Conservation (phyloP, 2,797 vertebrate genomes). For the Brotula barbata region DNA sequence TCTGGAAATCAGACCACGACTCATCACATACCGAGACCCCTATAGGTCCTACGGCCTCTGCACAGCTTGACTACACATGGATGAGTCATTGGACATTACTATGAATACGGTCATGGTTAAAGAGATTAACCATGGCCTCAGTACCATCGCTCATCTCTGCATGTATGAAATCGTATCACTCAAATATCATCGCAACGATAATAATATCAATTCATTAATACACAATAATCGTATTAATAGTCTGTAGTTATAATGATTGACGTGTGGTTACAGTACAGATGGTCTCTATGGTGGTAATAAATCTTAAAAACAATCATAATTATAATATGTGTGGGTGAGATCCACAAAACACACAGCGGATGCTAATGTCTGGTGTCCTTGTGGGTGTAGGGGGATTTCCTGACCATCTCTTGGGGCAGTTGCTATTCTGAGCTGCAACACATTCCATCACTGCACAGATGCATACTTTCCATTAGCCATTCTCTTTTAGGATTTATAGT, state of each 20-base stretch:
- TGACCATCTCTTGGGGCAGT: constrained; percentile 65
- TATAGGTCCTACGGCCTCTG: constrained; percentile 11
- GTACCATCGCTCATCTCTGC: too few relatives aligned
- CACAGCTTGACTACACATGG: constrained; percentile 5
- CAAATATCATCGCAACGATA: too few relatives aligned
- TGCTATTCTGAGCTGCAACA: constrained; percentile 74
- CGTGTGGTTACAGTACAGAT: not conserved
- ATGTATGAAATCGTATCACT: not conserved
- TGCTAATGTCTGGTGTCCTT: constrained; percentile 58
- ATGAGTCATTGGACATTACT: not conserved
- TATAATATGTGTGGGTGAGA: not conserved
- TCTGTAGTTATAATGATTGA: too few relatives aligned
- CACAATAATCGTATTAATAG: too few relatives aligned
- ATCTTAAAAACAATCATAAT: not conserved
- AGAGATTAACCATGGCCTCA: too few relatives aligned
- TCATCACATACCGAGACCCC: constrained; percentile 71
- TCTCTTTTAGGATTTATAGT: constrained; percentile 45
- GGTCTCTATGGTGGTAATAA: not conserved
- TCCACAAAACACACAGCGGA: not conserved
- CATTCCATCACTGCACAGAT: constrained; percentile 67
- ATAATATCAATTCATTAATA: too few relatives aligned
- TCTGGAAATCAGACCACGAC: constrained; percentile 83
- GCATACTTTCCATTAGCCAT: constrained; percentile 72
- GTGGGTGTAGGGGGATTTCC: constrained; percentile 70
- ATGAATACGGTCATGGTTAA: not conserved